Evolutionary conservation across 2,113 vertebrate species (phyloP).

Genomic region (Lophius piscatorius): DNA sequence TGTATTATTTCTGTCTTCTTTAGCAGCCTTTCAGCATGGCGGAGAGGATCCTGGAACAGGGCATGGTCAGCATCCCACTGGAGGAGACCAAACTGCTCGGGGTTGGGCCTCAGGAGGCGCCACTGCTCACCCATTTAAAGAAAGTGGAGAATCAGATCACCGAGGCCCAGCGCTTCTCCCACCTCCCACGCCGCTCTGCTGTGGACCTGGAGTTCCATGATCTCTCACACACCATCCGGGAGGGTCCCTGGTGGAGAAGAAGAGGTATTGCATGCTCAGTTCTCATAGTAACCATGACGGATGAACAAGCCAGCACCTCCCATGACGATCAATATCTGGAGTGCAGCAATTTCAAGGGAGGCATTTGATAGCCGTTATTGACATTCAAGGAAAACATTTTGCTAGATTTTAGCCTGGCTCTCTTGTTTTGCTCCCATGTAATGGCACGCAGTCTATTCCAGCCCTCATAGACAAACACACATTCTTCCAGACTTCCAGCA

Average conservation of each 20-base stretch:
- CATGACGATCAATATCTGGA: constrained; percentile 45
- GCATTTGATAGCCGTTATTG: constrained; percentile 25
- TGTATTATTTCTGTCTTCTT: constrained; percentile 9
- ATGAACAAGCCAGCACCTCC: constrained; percentile 36
- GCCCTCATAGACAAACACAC: constrained; percentile 12
- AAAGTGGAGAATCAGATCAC: constrained; percentile 99
- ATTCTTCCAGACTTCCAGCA: constrained; percentile 24
- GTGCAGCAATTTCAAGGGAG: constrained; percentile 26
- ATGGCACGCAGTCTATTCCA: constrained; percentile 18
- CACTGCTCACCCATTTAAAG: constrained; percentile 93
- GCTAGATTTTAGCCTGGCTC: not conserved
- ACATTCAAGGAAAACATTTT: constrained; percentile 23
- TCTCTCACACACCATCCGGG: constrained; percentile 94
- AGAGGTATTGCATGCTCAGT: constrained; percentile 83
- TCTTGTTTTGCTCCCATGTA: constrained; percentile 11
- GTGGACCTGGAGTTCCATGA: constrained; percentile 96
- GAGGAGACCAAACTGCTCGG: constrained; percentile 87
- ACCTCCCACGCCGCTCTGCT: constrained; percentile 92
- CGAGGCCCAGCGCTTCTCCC: constrained; percentile 94
- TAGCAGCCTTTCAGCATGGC: constrained; percentile 83
- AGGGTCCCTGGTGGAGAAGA: constrained; percentile 94
- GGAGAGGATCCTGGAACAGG: constrained; percentile 81
- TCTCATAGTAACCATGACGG: constrained; percentile 39
- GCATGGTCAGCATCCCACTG: constrained; percentile 87
- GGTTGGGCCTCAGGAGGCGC: constrained; percentile 81